Evolutionary conservation across 2,113 vertebrate species (phyloP).

Genomic region (Tricholaema leucomelas): DNA sequence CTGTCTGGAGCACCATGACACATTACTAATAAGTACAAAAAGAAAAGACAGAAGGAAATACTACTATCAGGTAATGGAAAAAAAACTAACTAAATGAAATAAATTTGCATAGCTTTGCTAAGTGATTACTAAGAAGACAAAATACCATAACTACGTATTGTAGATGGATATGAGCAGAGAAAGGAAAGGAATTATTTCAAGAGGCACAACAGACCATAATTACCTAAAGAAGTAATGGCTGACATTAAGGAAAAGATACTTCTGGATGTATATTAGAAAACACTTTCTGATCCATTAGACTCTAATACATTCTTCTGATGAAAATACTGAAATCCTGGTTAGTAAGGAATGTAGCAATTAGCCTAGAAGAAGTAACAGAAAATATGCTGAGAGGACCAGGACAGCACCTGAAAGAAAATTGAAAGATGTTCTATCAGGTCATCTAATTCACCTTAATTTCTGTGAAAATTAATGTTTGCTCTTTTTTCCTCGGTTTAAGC

Average conservation of each 20-base stretch:
- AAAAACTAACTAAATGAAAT: neutral
- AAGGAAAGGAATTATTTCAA: neutral
- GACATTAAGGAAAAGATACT: neutral
- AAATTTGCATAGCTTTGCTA: neutral
- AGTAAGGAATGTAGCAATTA: slow-evolving; percentile 20
- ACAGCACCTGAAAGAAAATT: neutral
- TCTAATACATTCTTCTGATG: neutral
- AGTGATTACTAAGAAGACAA: neutral
- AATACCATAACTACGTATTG: neutral
- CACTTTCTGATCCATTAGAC: slow-evolving; percentile 25
- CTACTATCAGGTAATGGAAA: neutral
- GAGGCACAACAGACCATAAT: neutral
- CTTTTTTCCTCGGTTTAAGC: slow-evolving; percentile 49
- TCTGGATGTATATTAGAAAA: neutral
- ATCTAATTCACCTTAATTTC: slow-evolving; percentile 45
- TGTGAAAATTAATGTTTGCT: slow-evolving; percentile 52
- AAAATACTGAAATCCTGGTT: neutral
- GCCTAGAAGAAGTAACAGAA: neutral
- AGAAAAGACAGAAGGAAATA: neutral
- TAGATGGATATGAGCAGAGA: neutral
- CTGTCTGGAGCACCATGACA: neutral
- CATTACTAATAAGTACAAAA: neutral
- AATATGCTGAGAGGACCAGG: neutral
- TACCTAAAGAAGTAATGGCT: neutral
- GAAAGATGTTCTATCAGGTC: slow-evolving; percentile 1